phyloP scores from a whole-genome alignment of 2,797 vertebrate genomes.

The Salarias fasciatus region DNA sequence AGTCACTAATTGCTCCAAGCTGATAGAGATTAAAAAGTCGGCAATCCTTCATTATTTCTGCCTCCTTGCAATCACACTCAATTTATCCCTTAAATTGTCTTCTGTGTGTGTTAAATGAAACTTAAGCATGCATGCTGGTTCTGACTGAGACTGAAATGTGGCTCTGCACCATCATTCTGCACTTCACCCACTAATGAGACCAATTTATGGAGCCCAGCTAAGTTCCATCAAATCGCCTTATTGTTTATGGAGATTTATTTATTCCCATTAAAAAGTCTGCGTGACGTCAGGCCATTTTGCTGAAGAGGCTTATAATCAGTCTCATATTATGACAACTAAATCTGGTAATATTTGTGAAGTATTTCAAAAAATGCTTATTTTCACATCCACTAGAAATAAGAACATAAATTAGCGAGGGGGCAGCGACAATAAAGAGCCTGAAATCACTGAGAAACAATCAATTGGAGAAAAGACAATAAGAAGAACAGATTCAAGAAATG shows the following conservation, averaged over 20 bases:
- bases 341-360: no score
- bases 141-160: conserved; percentile 6
- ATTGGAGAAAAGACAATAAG: no score
- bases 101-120: conserved; percentile 17
- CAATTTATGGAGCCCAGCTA: conserved; percentile 20
- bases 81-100: conserved; percentile 4
- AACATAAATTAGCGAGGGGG: no score
- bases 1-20: conserved; percentile 18
- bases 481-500: no score
- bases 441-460: no score
- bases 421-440: no score
- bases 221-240: conserved; percentile 19
- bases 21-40: conserved; percentile 30
- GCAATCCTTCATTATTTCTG: conserved; percentile 24
- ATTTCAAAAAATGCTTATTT: no score
- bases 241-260: conserved; percentile 4
- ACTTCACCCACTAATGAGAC: conserved; percentile 25
- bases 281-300: no score
- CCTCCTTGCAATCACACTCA: conserved; percentile 1
- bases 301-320: no score
- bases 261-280: no score
- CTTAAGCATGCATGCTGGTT: conserved; percentile 8
- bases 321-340: no score
- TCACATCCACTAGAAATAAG: no score
- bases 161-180: conserved; percentile 3